Evolutionary conservation across 2,797 vertebrate species (phyloP), one percentile per base, ranked within the genome.

Genomic region (Acestrorhynchus altus): DNA sequence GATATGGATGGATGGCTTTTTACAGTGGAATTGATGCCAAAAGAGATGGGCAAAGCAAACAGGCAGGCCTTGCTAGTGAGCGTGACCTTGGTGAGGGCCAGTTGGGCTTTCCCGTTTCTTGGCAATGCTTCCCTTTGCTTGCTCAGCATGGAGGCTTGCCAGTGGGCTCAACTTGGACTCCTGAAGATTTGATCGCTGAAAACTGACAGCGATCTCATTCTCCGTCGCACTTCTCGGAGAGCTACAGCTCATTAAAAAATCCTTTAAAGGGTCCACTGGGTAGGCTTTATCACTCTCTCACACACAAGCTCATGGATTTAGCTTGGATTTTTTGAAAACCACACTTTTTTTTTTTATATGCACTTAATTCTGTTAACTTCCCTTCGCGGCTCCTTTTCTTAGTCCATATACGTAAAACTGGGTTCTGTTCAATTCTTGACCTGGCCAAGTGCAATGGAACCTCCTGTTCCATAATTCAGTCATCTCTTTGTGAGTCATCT

Each of bases 401-500:
- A 1, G 11, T 11, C 52, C 9, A 1, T 56, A 8, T 59, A 28
- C 31, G 56, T 31, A 59, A 26, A 46, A 12, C 10, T 39, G 44
- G 74, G 24, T 20, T 56, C 22, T 60, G 15, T 26, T 10, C 46
- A 70, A 28, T 40, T 20, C 61, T 72, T 76, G 67, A 76, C 72
- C 67, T 1, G 56, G 56, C 26, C 56, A 16, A 59, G 56, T 59
- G 56, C 4, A 13, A 59, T 28, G 56, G 31, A 31, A 28, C 56
- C 56, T 28, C 26, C 18, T 5, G 20, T 76, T 72, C 49, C 63
- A 68, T 76, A 42, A 63, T 51, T 69, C 16, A 72, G 28, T 72
- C 69, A 35, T 44, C 42, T 0, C 47, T 71, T 71, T 72, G 24
- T 46, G 79, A 81, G 42, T 67, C 74, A 67, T 26, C 35, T 13